Evolutionary conservation across 2,797 vertebrate genomes (phyloP), one percentile per base, ranked within the genome.

Genomic region (Sebastes jordani): DNA sequence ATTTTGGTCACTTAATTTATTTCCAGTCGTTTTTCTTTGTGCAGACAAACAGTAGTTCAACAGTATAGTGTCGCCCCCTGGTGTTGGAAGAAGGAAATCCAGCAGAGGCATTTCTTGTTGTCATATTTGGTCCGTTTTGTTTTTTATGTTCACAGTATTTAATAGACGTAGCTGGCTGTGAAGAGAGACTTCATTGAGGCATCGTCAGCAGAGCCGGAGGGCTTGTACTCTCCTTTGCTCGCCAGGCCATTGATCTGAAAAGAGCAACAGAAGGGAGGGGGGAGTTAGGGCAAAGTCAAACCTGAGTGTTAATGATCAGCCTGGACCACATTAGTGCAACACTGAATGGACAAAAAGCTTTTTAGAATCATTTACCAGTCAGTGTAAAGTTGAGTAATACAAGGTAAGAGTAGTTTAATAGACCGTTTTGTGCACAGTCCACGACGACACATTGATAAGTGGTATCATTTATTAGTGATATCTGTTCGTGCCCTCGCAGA

Each of bases 141-240:
- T 76, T 78, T 65, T 20, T 36, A 32, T 32, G 38, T 74, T 89
- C 58, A 69, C 49, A 84, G 65, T 60, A 71, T 92, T 94, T 95
- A 99, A 90, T 99, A 99, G 70, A 96, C 95, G 1, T 99, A 99
- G 95, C 94, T 96, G 85, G 97, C 96, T 2, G 97, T 97, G 95
- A 96, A 97, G 76, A 99, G 97, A 0, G 98, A 99, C 91, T 98
- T 93, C 9, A 67, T 97, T 58, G 98, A 96, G 76, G 97, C 89
- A 78, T 95, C 20, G 9, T 95, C 94, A n/a, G 96, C 91, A 61
- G 97, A 94, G 68, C 96, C 97, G 0, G 92, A 87, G 71, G 96
- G 91, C 13, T 96, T 93, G 79, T 99, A 99, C 89, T 98, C 96
- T 76, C 98, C 98, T 91, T 95, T 97, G 90, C 97, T 95, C 71